Evolutionary conservation across 2,113 vertebrate genomes (phyloP).

Genomic region (Tapirus terrestris): DNA sequence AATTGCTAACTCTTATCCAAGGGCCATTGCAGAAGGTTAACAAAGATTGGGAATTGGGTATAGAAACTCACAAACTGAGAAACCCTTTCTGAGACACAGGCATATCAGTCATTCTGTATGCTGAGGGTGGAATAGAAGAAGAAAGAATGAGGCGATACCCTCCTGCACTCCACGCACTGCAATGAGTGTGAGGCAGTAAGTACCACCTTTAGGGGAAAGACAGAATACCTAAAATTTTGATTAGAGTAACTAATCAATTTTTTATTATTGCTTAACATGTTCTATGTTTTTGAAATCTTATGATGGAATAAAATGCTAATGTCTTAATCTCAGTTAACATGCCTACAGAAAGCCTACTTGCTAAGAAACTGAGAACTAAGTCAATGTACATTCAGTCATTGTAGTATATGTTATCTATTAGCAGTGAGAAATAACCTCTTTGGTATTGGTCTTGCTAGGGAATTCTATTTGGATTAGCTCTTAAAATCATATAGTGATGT

Average conservation of each 20-base stretch:
- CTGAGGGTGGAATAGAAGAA: not conserved
- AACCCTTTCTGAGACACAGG: not conserved
- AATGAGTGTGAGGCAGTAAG: not conserved
- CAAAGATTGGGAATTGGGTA: not conserved
- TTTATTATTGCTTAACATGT: not conserved
- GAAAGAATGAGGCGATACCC: not conserved
- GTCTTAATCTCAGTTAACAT: not conserved
- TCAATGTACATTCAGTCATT: not conserved
- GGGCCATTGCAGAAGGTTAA: not conserved
- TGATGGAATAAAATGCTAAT: not conserved
- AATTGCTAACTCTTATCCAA: not conserved
- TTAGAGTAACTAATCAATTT: not conserved
- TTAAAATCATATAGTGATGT: not conserved
- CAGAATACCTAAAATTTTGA: not conserved
- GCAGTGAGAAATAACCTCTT: not conserved
- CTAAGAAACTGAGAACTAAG: not conserved
- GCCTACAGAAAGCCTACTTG: not conserved
- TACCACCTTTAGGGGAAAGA: not conserved
- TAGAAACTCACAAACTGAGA: not conserved
- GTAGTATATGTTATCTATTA: not conserved
- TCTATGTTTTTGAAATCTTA: not conserved
- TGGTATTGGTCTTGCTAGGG: not conserved
- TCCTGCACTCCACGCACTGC: not conserved
- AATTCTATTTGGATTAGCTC: not conserved
- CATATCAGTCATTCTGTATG: not conserved